phyloP scores from a whole-genome alignment of 1,140 invertebrate species.

The Drosophila trapezifrons region DNA sequence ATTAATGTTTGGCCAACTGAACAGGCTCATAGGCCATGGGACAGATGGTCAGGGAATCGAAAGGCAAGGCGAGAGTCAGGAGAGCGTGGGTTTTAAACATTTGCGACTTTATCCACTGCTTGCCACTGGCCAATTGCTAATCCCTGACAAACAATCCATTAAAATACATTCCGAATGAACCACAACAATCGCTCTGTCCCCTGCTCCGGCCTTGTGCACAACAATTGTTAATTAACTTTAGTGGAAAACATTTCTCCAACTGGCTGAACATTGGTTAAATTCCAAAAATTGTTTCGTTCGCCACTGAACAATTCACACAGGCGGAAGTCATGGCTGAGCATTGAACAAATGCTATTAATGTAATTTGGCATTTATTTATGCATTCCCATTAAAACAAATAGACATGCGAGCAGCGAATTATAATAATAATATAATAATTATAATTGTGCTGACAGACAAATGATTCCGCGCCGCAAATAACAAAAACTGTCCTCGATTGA shows the following conservation, averaged over 20 bases:
- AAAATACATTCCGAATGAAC: constrained; percentile 37
- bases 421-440: constrained; percentile 61
- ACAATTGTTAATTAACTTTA: constrained; percentile 72
- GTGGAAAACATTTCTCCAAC: constrained; percentile 52
- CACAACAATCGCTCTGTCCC: constrained; percentile 28
- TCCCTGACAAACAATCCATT: constrained; percentile 48
- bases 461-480: constrained; percentile 50
- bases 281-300: constrained; percentile 31
- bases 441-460: constrained; percentile 60
- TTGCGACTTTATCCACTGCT: constrained; percentile 26
- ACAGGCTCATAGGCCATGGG: constrained; percentile 16
- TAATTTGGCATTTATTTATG: constrained; percentile 80
- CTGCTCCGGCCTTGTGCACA: constrained; percentile 6
- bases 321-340: constrained; percentile 67
- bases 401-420: constrained; percentile 51
- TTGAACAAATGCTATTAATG: constrained; percentile 72
- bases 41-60: constrained; percentile 1
- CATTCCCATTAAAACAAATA: constrained; percentile 75
- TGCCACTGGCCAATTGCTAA: constrained; percentile 33
- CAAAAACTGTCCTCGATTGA: constrained; percentile 60
- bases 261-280: constrained; percentile 43
- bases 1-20: constrained; percentile 66
- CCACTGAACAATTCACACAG: constrained; percentile 55
- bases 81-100: constrained; percentile 21
- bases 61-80: not conserved